Evolutionary conservation across 2,113 vertebrate species (phyloP).

Genomic region (Toxotes jaculatrix): DNA sequence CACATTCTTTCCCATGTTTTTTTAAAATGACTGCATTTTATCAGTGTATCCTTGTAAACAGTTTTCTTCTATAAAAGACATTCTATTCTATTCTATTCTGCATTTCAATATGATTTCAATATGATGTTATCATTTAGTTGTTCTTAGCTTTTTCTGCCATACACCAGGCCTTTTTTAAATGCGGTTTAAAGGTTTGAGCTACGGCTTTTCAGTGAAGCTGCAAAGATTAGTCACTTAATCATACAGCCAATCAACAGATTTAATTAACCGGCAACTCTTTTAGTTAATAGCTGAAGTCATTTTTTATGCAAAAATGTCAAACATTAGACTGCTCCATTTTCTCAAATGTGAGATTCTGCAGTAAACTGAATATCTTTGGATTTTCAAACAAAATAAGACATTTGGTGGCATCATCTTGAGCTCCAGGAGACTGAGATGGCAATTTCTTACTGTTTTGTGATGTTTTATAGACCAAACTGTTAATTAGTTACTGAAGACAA

Average conservation of each 20-base stretch:
- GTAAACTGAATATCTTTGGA: neutral
- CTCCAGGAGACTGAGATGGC: neutral
- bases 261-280: neutral
- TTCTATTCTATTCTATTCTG: too few species aligned
- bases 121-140: neutral
- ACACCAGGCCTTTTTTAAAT: neutral
- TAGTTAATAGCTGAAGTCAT: neutral
- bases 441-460: neutral
- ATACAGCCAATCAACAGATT: neutral
- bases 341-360: neutral
- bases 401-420: neutral
- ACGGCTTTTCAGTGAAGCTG: neutral
- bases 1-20: too few species aligned
- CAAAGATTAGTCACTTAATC: neutral
- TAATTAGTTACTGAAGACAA: neutral
- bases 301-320: neutral
- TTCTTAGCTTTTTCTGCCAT: neutral
- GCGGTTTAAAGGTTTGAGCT: neutral
- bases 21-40: neutral
- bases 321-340: neutral
- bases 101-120: too few species aligned
- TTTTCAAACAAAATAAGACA: neutral
- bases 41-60: neutral
- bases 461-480: neutral
- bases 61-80: neutral